A percentile compares a stretch with the other conserved stretches of the same genome.
These are phyloP conservation scores for Papilio protenor DNA, from an alignment of 2,888 invertebrate genomes.

Conservation along the genomic window DNA sequence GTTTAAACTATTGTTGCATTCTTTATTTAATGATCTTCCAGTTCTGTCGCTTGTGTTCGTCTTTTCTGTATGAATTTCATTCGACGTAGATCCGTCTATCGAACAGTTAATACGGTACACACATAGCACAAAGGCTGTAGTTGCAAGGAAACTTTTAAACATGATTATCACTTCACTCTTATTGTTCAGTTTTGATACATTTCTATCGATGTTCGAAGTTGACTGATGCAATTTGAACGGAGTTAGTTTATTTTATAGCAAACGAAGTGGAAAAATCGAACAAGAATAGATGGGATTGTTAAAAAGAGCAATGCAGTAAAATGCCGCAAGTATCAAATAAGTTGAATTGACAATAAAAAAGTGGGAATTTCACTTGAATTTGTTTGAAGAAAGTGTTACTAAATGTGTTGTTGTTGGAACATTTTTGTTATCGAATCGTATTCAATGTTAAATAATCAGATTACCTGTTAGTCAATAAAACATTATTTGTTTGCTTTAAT, in stretches of 20 bases:
- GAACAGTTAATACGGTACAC: constrained; percentile 57
- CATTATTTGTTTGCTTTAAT: background rate
- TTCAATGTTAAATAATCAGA: constrained; percentile 15
- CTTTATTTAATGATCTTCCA: constrained; percentile 73
- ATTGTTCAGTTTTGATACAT: constrained; percentile 56
- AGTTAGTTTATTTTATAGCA: constrained; percentile 75
- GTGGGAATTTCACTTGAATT: constrained; percentile 56
- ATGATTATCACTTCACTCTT: constrained; percentile 60
- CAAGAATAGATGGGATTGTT: constrained; percentile 58
- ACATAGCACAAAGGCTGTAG: constrained; percentile 57
- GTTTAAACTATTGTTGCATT: constrained; percentile 79
- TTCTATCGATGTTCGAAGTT: constrained; percentile 58
- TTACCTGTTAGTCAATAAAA: background rate
- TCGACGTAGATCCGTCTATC: constrained; percentile 66
- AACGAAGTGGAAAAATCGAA: constrained; percentile 62
- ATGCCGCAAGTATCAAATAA: constrained; percentile 48
- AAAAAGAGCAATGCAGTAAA: constrained; percentile 68
- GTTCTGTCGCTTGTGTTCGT: constrained; percentile 59
- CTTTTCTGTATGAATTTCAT: constrained; percentile 52
- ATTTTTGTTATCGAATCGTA: constrained; percentile 23
- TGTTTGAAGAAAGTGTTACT: constrained; percentile 38
- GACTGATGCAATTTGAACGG: constrained; percentile 64
- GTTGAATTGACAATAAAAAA: constrained; percentile 54
- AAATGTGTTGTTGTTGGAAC: constrained; percentile 13
- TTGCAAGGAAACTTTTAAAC: constrained; percentile 59